Conservation (phyloP, 2,113 vertebrate genomes). For the Echinops telfairi region DNA sequence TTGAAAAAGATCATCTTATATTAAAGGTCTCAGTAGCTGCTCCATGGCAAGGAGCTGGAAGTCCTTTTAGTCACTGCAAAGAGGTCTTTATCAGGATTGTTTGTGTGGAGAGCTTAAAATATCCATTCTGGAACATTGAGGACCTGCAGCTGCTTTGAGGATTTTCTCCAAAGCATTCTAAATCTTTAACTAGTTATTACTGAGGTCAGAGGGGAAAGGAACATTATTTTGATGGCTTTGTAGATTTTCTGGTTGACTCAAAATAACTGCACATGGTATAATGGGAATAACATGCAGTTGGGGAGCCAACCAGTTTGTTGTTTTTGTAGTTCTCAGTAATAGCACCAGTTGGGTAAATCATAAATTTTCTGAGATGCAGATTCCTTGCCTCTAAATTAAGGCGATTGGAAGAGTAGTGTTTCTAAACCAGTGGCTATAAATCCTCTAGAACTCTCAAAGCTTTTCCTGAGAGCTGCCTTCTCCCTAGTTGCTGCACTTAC, state of each 20-base stretch:
- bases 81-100: conserved; percentile 58
- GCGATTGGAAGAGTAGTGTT: not conserved
- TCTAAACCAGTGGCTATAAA: conserved; percentile 20
- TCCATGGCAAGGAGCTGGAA: not conserved
- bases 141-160: conserved; percentile 77
- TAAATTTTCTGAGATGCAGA: conserved; percentile 34
- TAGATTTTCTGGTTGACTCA: conserved; percentile 66
- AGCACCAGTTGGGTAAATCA: not conserved
- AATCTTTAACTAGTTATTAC: conserved; percentile 75
- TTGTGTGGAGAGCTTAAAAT: conserved; percentile 77
- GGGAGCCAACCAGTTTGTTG: conserved; percentile 19
- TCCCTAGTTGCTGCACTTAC: not conserved
- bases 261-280: conserved; percentile 65
- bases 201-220: conserved; percentile 70
- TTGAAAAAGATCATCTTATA: conserved; percentile 48
- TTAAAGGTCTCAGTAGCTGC: conserved; percentile 34
- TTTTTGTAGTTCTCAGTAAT: conserved; percentile 48
- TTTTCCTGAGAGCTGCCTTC: not conserved
- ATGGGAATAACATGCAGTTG: conserved; percentile 49
- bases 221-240: conserved; percentile 71
- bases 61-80: conserved; percentile 33
- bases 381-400: conserved; percentile 11
- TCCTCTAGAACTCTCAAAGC: not conserved
- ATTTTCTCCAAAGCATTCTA: conserved; percentile 66
- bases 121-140: conserved; percentile 65